phyloP scores from a whole-genome alignment of 2,797 vertebrate genomes.

The Spea hammondii region DNA sequence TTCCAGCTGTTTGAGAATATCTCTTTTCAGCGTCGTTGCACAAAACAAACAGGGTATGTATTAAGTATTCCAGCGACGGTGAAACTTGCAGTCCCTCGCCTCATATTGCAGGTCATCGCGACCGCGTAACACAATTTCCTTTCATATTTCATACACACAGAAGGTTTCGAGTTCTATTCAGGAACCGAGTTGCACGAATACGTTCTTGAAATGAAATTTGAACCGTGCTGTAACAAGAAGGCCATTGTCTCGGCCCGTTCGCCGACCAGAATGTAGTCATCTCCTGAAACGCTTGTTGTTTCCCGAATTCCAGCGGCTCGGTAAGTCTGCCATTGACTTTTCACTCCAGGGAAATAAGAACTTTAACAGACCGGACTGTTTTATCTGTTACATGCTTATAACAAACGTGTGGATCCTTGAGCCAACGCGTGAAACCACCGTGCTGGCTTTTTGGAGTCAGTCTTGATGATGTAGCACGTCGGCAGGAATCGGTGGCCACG shows the following conservation, averaged over 20 bases:
- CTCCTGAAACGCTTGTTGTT: not conserved
- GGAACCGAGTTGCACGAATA: not conserved
- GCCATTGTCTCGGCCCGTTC: constrained; percentile 14
- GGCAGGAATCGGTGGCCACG: too few species aligned
- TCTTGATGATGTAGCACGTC: too few species aligned
- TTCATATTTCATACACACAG: not conserved
- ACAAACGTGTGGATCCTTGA: not conserved
- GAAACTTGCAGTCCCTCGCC: too few species aligned
- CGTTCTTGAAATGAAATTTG: not conserved
- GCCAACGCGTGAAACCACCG: too few species aligned
- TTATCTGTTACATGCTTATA: not conserved
- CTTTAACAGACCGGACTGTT: not conserved
- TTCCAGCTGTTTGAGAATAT: too few species aligned
- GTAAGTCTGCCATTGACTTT: not conserved
- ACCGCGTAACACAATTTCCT: too few species aligned
- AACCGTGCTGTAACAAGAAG: constrained; percentile 22
- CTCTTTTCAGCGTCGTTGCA: too few species aligned
- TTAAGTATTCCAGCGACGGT: too few species aligned
- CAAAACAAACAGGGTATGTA: too few species aligned
- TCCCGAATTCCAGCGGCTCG: not conserved
- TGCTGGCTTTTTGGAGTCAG: too few species aligned
- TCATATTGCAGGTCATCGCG: too few species aligned
- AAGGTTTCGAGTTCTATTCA: not conserved
- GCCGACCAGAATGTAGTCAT: not conserved
- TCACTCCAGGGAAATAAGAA: not conserved